Evolutionary conservation across 2,888 invertebrate species (phyloP).

Genomic region (Lasioglossum leucozonium): DNA sequence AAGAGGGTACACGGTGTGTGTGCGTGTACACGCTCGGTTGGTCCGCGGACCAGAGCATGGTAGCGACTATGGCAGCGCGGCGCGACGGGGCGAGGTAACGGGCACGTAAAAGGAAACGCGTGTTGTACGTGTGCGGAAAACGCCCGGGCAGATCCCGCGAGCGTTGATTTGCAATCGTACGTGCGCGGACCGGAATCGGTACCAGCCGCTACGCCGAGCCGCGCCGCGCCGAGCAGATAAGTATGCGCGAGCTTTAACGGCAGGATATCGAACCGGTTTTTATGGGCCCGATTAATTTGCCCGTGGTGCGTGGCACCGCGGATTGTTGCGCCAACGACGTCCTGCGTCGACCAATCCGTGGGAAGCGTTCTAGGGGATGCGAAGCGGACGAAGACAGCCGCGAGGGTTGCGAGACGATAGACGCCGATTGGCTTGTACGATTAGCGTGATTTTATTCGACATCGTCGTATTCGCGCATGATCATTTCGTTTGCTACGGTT

Average conservation of each 20-base stretch:
- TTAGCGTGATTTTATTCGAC: no score
- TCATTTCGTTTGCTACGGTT: background rate
- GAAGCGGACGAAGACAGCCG: background rate
- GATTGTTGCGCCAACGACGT: background rate
- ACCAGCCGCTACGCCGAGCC: background rate
- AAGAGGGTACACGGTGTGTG: background rate
- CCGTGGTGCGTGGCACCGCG: constrained; percentile 22
- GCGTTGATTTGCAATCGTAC: constrained; percentile 62
- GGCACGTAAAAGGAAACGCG: constrained; percentile 58
- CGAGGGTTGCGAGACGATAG: no score
- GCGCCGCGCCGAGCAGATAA: background rate
- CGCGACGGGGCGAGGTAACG: constrained; percentile 5
- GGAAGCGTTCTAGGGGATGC: background rate
- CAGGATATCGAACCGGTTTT: constrained; percentile 59
- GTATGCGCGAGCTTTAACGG: constrained; percentile 31
- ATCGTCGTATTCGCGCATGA: no score
- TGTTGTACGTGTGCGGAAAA: constrained; percentile 61
- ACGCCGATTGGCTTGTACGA: no score
- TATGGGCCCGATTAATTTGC: constrained; percentile 55
- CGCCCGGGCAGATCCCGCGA: constrained; percentile 25
- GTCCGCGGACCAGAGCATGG: background rate
- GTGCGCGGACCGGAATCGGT: constrained; percentile 36
- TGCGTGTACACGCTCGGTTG: background rate
- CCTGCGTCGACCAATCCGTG: background rate
- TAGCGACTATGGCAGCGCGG: background rate